These are phyloP conservation scores for Volucella inflata DNA, from an alignment of 2,888 invertebrate genomes.

Conservation along the genomic window DNA sequence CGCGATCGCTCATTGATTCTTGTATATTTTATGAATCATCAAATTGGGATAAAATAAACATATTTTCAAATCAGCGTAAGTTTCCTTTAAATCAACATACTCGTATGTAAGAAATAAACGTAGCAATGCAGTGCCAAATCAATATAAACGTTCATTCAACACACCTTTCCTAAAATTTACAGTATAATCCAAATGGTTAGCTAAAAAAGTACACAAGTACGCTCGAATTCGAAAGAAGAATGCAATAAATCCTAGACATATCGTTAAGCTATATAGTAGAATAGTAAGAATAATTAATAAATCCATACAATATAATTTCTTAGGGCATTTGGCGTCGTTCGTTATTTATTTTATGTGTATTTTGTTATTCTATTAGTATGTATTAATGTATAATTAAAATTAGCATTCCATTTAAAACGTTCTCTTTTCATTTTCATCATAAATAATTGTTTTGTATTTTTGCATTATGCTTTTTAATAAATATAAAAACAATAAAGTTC, in stretches of 20 bases:
- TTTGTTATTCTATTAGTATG: constrained; percentile 44
- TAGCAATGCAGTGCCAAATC: constrained; percentile 4
- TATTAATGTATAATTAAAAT: constrained; percentile 39
- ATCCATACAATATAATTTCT: constrained; percentile 34
- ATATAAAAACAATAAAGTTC: constrained; percentile 67
- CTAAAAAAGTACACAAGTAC: not conserved
- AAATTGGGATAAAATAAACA: too few species aligned
- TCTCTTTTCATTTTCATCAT: constrained; percentile 18
- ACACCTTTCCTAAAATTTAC: not conserved
- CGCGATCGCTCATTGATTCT: too few species aligned
- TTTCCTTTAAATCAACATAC: too few species aligned
- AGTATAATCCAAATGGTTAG: constrained; percentile 14
- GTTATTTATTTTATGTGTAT: constrained; percentile 29
- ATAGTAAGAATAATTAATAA: constrained; percentile 53
- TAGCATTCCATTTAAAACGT: constrained; percentile 49
- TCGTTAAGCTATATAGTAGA: constrained; percentile 22
- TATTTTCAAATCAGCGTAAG: too few species aligned
- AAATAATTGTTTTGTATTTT: not conserved
- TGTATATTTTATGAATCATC: too few species aligned
- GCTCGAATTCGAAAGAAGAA: not conserved
- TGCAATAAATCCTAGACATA: constrained; percentile 26
- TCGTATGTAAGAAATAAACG: not conserved
- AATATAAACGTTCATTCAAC: not conserved
- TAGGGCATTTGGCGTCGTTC: constrained; percentile 69
- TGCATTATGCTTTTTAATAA: constrained; percentile 54